Conservation (phyloP, 2,113 vertebrate genomes). For the Hippocampus abdominalis region DNA sequence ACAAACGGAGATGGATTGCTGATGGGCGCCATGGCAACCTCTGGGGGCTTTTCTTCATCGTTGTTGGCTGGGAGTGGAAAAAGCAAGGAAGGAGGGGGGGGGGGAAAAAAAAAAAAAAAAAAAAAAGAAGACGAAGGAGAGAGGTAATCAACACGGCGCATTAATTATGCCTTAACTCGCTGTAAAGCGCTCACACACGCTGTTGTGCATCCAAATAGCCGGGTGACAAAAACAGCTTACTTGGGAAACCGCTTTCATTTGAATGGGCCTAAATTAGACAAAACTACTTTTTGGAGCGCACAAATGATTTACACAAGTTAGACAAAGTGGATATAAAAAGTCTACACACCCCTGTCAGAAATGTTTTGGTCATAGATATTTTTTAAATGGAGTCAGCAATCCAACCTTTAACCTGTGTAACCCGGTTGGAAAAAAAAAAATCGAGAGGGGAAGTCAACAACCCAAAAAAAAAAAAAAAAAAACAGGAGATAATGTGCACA, state of each 20-base stretch:
- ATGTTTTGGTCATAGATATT: neutral
- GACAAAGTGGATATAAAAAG: neutral
- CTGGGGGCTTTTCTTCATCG: slow-evolving; percentile 40
- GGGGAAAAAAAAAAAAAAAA: slow-evolving; percentile 1
- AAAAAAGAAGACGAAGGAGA: slow-evolving; percentile 5
- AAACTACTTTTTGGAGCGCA: neutral
- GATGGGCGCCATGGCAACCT: slow-evolving; percentile 59
- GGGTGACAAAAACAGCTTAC: neutral
- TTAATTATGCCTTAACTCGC: slow-evolving; percentile 19
- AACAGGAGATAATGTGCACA: too few relatives aligned
- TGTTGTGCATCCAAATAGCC: slow-evolving; percentile 5
- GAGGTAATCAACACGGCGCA: slow-evolving; percentile 47
- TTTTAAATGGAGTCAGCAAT: too few relatives aligned
- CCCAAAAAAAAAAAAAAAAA: too few relatives aligned
- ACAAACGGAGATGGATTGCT: slow-evolving; percentile 53
- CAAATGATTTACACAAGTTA: neutral
- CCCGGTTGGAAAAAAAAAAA: too few relatives aligned
- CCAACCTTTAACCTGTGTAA: too few relatives aligned
- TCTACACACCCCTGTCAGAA: neutral
- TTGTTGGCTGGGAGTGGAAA: slow-evolving; percentile 16
- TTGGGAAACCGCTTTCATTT: neutral
- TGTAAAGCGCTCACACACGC: slow-evolving; percentile 13
- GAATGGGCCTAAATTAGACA: neutral
- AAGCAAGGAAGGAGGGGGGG: slow-evolving; percentile 6
- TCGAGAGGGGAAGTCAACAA: too few relatives aligned